Evolutionary conservation across 2,888 invertebrate genomes (phyloP).

Genomic region (Loripinus fragilis): DNA sequence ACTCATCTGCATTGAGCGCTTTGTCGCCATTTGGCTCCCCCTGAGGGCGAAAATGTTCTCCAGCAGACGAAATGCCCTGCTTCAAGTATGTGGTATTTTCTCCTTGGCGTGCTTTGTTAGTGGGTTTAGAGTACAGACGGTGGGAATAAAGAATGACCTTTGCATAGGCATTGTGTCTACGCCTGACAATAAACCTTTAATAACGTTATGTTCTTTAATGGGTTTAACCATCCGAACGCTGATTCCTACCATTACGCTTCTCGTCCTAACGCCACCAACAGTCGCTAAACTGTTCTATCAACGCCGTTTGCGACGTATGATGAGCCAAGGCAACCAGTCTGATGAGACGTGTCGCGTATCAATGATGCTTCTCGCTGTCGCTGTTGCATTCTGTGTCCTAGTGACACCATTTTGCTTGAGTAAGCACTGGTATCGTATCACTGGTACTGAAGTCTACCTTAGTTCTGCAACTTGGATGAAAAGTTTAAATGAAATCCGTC

Average conservation of each 20-base stretch:
- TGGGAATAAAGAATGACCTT: not conserved
- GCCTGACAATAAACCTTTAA: not conserved
- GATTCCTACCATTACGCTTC: not conserved
- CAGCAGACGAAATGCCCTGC: not conserved
- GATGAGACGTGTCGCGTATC: not conserved
- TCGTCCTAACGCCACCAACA: not conserved
- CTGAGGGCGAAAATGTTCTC: not conserved
- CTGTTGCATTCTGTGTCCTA: not conserved
- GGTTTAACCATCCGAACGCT: not conserved
- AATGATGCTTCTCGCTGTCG: not conserved
- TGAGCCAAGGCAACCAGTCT: not conserved
- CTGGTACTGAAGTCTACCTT: not conserved
- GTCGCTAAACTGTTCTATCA: not conserved
- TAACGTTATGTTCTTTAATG: not conserved
- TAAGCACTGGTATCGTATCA: not conserved
- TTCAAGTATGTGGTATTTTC: not conserved
- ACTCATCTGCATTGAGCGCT: not conserved
- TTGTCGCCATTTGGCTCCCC: conserved; percentile 4
- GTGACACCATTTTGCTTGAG: not conserved
- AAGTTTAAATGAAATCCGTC: not conserved
- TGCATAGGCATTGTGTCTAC: not conserved
- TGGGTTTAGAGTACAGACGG: not conserved
- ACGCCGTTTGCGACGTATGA: not conserved
- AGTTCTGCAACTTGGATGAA: no score
- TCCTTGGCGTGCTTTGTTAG: not conserved